Evolutionary conservation across 92 coral and sea anemone genomes (phyloP), one percentile per base, ranked within the genome.

Genomic region (Anthopleura xanthogrammica): DNA sequence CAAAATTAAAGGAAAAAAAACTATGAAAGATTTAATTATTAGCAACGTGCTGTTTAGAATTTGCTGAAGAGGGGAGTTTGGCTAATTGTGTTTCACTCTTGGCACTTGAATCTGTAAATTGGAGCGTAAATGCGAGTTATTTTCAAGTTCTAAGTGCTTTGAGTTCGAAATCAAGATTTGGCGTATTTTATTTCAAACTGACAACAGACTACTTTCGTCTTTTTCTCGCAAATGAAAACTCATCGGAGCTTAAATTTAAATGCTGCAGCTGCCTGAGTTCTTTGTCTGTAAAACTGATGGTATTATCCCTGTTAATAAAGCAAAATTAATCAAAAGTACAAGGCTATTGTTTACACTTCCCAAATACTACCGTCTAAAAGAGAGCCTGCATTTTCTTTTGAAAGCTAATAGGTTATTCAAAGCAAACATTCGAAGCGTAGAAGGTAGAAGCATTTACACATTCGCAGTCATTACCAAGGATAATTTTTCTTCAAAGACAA

Each of bases 321-420:
- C 95, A 87, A 92, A 94, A 94, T 94, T 94, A 92, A 94, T 94
- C 95, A 89, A 87, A 89, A 90, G 95, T 94, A 90, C 98, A 92
- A 76, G 90, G 76, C 88, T 52, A 86, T 94, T 94, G 95, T 94
- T 92, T 89, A 80, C 74, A 83, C 80, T 62, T 79, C 70, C 85
- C 84, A 89, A 94, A 94, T 91, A 92, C 83, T 80, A 83, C 80
- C 89, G 64, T 82, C 75, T 77, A 81, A 91, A 93, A 83, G 92
- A 85, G 87, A 86, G 90, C 90, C 85, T 85, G 79, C 78, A 83
- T 75, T 88, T 84, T 82, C 85, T 88, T 82, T 80, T 80, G 75
- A 80, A 89, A 42, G 80, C 90, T 88, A 85, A 92, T 90, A 90
- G 87, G 83, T 62, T 55, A 79, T 80, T 36, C 60, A 86, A 86